These are phyloP conservation scores for Scaptomyza montana DNA, from an alignment of 1,140 invertebrate species.

Conservation along the genomic window DNA sequence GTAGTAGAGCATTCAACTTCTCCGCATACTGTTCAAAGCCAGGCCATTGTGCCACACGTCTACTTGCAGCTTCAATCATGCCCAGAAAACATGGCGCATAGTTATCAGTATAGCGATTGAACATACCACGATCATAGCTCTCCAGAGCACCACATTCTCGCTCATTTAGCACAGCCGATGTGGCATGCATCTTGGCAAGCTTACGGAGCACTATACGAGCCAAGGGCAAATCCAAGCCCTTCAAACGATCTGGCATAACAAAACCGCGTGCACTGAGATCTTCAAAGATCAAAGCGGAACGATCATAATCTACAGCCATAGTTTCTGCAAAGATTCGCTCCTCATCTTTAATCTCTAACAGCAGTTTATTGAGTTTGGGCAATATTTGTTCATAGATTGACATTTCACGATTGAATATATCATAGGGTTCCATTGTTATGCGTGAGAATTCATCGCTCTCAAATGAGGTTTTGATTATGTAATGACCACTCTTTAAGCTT, in stretches of 20 bases:
- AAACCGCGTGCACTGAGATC: conserved; percentile 69
- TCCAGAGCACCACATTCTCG: conserved; percentile 61
- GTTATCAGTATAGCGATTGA: conserved; percentile 73
- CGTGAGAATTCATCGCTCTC: conserved; percentile 70
- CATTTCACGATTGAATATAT: conserved; percentile 82
- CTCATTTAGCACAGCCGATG: conserved; percentile 83
- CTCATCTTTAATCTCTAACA: conserved; percentile 59
- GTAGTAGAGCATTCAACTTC: conserved; percentile 60
- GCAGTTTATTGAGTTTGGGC: conserved; percentile 67
- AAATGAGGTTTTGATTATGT: conserved; percentile 75
- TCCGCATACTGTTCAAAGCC: conserved; percentile 61
- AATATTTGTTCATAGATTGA: conserved; percentile 75
- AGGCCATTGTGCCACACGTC: conserved; percentile 53
- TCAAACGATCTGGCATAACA: conserved; percentile 85
- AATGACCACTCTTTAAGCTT: conserved; percentile 41
- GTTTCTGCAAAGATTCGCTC: conserved; percentile 76
- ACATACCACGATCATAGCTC: conserved; percentile 73
- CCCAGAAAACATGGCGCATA: conserved; percentile 68
- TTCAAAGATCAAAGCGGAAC: conserved; percentile 73
- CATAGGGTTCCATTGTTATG: conserved; percentile 69
- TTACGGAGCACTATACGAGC: conserved; percentile 84
- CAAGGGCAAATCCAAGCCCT: conserved; percentile 85
- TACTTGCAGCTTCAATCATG: conserved; percentile 56
- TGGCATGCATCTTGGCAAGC: conserved; percentile 86
- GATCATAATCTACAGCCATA: conserved; percentile 66